These are phyloP conservation scores for Zaprionus camerounensis DNA, from an alignment of 1,140 invertebrate species.

Conservation along the genomic window DNA sequence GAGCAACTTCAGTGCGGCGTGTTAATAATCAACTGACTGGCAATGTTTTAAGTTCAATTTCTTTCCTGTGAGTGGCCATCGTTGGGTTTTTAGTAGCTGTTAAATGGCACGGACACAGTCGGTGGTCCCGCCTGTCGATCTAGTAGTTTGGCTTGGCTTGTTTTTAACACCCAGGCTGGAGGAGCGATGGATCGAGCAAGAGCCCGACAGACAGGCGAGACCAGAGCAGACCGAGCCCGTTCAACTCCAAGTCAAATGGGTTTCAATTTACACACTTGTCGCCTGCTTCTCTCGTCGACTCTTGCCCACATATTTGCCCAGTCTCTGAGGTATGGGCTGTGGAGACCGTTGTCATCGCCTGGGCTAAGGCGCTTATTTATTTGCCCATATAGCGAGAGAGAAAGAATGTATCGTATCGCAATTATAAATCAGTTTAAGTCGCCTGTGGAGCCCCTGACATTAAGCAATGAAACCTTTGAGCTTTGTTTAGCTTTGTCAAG, in stretches of 20 bases:
- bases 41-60: constrained; percentile 46
- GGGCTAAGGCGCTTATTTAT: constrained; percentile 78
- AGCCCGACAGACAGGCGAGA: background rate
- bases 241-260: constrained; percentile 55
- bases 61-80: constrained; percentile 52
- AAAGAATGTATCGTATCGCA: constrained; percentile 65
- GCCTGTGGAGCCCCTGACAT: constrained; percentile 65
- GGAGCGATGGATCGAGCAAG: background rate
- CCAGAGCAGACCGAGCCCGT: background rate
- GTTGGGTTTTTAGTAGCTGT: constrained; percentile 74
- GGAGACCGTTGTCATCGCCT: constrained; percentile 67
- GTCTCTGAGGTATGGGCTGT: constrained; percentile 10
- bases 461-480: constrained; percentile 82
- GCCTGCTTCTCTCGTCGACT: constrained; percentile 32
- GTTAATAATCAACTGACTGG: constrained; percentile 32
- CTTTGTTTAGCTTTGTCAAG: constrained; percentile 78
- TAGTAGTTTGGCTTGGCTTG: constrained; percentile 56
- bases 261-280: constrained; percentile 77
- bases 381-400: constrained; percentile 55
- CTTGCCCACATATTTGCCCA: constrained; percentile 56
- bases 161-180: constrained; percentile 71
- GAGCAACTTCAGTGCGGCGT: constrained; percentile 69
- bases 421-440: constrained; percentile 81
- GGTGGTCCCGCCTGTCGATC: constrained; percentile 62
- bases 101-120: constrained; percentile 72